Evolutionary conservation across 2,113 vertebrate species (phyloP).

Genomic region (Smithornis capensis): DNA sequence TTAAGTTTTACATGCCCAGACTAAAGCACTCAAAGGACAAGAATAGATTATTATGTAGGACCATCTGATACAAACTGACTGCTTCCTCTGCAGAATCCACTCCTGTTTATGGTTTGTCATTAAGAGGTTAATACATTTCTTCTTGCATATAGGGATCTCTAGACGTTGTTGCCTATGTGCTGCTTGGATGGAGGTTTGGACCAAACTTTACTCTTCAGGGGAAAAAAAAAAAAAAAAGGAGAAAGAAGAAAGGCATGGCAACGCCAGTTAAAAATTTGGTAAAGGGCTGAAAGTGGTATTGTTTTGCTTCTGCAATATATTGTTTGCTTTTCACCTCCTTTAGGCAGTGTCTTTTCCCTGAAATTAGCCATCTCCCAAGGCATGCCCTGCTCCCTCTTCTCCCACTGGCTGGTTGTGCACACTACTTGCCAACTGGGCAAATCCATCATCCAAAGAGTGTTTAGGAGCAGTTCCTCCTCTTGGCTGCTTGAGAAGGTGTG

Average conservation of each 20-base stretch:
- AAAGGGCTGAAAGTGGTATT: neutral
- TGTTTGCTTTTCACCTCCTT: neutral
- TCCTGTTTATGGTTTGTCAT: neutral
- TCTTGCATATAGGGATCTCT: neutral
- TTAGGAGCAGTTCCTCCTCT: constrained; percentile 18
- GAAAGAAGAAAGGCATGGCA: neutral
- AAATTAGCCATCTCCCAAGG: neutral
- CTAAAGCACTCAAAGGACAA: neutral
- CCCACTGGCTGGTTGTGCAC: neutral
- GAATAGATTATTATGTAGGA: neutral
- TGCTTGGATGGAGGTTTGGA: neutral
- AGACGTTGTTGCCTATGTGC: neutral
- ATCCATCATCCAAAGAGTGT: neutral
- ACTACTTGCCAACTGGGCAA: neutral
- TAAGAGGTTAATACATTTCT: neutral
- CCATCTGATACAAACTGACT: neutral
- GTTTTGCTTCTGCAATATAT: neutral
- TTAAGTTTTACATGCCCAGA: neutral
- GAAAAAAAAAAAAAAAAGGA: neutral
- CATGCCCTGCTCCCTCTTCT: neutral
- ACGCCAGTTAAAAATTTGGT: neutral
- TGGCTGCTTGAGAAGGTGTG: constrained; percentile 62
- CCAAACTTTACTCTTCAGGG: neutral
- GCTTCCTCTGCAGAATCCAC: neutral
- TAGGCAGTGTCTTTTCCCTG: neutral